Percentiles rank a stretch among this genome's conserved stretches.
phyloP scores from a whole-genome alignment of 2,797 vertebrate genomes.

The Neopelma chrysocephalum region DNA sequence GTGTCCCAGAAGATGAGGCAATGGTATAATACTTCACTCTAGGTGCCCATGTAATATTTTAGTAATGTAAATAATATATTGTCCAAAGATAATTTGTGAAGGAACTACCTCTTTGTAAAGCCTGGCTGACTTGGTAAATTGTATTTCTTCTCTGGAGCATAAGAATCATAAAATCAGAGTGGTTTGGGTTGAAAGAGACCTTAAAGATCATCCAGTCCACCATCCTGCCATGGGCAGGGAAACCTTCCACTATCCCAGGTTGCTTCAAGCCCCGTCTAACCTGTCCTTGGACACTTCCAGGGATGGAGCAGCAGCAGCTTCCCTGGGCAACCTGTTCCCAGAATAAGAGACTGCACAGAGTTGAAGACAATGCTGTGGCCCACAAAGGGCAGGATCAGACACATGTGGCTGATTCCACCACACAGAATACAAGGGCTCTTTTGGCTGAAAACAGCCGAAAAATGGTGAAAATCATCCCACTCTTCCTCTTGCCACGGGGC shows the following conservation, averaged over 20 bases:
- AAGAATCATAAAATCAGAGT: not conserved
- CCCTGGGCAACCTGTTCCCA: not conserved
- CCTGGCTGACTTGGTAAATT: not conserved
- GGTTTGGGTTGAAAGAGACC: not conserved
- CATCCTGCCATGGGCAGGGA: not conserved
- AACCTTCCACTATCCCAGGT: not conserved
- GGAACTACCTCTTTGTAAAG: not conserved
- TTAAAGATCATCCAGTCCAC: not conserved
- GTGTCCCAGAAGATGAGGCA: not conserved
- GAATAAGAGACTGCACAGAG: not conserved
- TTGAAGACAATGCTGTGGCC: rapidly evolving
- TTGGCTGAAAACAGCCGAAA: not conserved
- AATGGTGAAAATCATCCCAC: not conserved
- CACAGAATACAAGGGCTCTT: not conserved
- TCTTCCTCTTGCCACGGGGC: not conserved
- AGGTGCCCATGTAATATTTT: not conserved
- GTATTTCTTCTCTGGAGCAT: not conserved
- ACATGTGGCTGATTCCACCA: rapidly evolving
- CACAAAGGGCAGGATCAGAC: not conserved
- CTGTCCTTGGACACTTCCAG: not conserved
- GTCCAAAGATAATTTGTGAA: rapidly evolving
- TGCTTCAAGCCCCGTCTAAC: rapidly evolving
- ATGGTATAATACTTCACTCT: not conserved
- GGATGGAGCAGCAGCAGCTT: not conserved
- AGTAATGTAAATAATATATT: not conserved